Conservation (phyloP, 2,113 vertebrate genomes). For the Leuciscus idus region DNA sequence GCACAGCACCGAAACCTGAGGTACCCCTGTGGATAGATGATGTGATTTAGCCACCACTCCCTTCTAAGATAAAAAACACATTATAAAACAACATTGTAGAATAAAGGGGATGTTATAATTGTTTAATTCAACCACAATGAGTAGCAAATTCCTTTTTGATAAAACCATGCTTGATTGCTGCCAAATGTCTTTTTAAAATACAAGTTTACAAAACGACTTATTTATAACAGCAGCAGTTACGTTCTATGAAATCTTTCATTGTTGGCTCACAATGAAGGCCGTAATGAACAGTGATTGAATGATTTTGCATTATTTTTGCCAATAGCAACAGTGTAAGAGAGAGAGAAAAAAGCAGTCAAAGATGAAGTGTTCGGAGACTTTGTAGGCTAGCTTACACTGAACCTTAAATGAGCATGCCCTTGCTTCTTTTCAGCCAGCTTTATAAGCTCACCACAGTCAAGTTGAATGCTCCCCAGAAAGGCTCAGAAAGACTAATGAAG, state of each 20-base stretch:
- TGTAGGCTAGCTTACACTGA: neutral
- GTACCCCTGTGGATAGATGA: neutral
- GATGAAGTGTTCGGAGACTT: neutral
- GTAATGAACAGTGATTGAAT: neutral
- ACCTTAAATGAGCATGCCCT: neutral
- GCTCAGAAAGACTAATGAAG: neutral
- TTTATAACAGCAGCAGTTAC: neutral
- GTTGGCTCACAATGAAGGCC: neutral
- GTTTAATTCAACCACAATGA: neutral
- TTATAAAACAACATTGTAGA: neutral
- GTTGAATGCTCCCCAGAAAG: conserved; percentile 4
- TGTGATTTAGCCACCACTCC: neutral
- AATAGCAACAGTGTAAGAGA: neutral
- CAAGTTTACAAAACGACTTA: neutral
- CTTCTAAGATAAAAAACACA: neutral
- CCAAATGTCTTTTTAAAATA: neutral
- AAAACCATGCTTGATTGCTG: neutral
- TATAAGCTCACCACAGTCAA: neutral
- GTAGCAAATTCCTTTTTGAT: neutral
- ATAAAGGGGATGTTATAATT: neutral
- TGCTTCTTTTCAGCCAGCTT: neutral
- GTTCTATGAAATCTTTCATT: neutral
- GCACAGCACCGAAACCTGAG: neutral
- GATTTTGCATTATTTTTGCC: conserved; percentile 2
- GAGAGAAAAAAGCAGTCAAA: neutral